Conservation (phyloP, 2,797 vertebrate genomes). For the Amniataba percoides region DNA sequence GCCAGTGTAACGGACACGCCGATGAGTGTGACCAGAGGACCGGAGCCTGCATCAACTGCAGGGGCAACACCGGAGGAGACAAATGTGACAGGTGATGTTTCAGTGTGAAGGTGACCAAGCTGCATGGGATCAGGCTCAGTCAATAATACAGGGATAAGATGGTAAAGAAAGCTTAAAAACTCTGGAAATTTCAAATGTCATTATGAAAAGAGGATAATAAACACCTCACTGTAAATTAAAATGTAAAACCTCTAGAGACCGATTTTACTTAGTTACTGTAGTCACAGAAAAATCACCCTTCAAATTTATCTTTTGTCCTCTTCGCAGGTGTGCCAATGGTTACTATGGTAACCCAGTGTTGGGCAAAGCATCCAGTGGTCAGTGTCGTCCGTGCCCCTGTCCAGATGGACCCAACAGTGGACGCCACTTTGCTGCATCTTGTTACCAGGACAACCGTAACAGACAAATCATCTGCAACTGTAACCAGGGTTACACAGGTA, state of each 20-base stretch:
- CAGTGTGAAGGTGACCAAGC: not conserved
- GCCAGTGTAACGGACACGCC: conserved; percentile 91
- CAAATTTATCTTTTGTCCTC: not conserved
- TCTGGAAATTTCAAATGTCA: not conserved
- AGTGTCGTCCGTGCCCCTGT: conserved; percentile 95
- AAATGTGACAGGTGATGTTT: conserved; percentile 89
- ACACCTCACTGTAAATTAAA: not conserved
- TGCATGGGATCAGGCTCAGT: not conserved
- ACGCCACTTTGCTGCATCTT: conserved; percentile 92
- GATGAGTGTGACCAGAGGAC: conserved; percentile 89
- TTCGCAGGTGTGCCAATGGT: conserved; percentile 89
- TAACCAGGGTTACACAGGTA: conserved; percentile 94
- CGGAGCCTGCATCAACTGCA: conserved; percentile 88
- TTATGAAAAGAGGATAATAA: not conserved
- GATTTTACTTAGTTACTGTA: not conserved
- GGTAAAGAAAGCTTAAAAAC: not conserved
- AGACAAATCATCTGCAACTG: conserved; percentile 94
- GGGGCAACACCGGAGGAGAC: conserved; percentile 89
- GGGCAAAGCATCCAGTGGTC: conserved; percentile 83
- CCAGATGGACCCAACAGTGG: conserved; percentile 92
- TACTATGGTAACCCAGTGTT: conserved; percentile 93
- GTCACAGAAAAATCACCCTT: too few relatives aligned
- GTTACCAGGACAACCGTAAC: conserved; percentile 92
- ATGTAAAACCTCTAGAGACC: not conserved
- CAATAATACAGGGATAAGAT: not conserved